Evolutionary conservation across 2,113 vertebrate genomes (phyloP), one percentile per base, ranked within the genome.

Genomic region (Synchiropus splendidus): DNA sequence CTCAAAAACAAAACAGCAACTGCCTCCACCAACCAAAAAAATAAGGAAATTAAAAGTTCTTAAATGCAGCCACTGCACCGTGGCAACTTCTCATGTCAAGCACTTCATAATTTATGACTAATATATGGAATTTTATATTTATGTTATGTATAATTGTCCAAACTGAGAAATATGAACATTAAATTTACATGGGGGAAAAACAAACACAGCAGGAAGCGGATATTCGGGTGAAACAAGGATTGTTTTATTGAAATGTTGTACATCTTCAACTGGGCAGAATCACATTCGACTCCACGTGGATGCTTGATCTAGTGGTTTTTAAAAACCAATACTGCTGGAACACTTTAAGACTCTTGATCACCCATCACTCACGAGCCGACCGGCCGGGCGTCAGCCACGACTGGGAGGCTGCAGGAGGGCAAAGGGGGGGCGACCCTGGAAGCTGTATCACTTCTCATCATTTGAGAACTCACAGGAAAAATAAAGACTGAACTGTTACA

Each of bases 201-300:
- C 9, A 31, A 16, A 37, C 1, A 1, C 3, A 18, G 9, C 12
- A 17, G n/a, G 8, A 14, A 16, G 14, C 13, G 15, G 16, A 12
- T 32, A 16, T 31, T 31, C 27, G 31, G 39, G 57, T 77, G 44
- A 69, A 75, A 64, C 74, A 38, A 85, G 75, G 67, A 66, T 67
- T 59, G 78, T 59, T 77, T 85, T 87, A 86, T 80, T 90, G 75
- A 85, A 80, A 62, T 73, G 52, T 65, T 39, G 74, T 77, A 84
- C 68, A 81, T 82, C 64, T 72, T 74, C 65, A 80, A 57, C 42
- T 72, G 54, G 61, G 63, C 54, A 66, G 53, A 56, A 61, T 70
- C 8, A 53, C 50, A 58, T 64, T 51, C 57, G 42, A 52, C 54
- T 46, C 45, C 58, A 48, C 62, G 51, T 53, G 42, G 46, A 58